Percentiles rank a stretch among this genome's conserved stretches.
These are phyloP conservation scores for Phalacrocorax aristotelis DNA, from an alignment of 2,113 vertebrate species.

Conservation along the genomic window DNA sequence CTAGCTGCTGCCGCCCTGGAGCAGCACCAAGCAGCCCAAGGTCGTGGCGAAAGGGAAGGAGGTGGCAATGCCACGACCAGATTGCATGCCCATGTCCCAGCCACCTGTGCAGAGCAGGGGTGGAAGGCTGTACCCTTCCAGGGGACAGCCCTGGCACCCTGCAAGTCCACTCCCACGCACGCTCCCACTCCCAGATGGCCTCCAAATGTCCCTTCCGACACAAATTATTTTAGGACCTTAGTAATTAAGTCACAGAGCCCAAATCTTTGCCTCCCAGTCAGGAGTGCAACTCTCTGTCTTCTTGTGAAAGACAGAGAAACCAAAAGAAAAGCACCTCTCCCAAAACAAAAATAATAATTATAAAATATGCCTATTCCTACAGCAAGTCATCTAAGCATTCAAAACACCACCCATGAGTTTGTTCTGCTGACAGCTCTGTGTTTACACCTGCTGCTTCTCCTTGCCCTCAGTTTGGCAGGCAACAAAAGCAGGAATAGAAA, in stretches of 20 bases:
- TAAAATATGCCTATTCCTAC: not conserved
- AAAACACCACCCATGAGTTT: not conserved
- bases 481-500: not conserved
- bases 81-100: not conserved
- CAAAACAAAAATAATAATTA: not conserved
- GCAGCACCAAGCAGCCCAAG: not conserved
- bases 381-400: not conserved
- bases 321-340: not conserved
- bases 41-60: not conserved
- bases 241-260: not conserved
- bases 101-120: not conserved
- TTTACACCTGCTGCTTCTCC: slow-evolving; percentile 32
- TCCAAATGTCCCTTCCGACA: not conserved
- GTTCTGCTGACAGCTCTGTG: not conserved
- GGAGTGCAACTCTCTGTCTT: not conserved
- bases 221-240: not conserved
- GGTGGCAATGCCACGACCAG: not conserved
- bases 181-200: slow-evolving; percentile 20
- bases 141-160: not conserved
- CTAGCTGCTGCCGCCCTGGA: not conserved
- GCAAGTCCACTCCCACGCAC: not conserved
- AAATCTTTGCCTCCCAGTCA: not conserved
- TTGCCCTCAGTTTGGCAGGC: not conserved
- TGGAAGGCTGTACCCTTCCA: not conserved
- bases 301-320: not conserved